phyloP scores from a whole-genome alignment of 30 jellyfish, hydroid and myxozoan genomes.

The Turritopsis dohrnii region DNA sequence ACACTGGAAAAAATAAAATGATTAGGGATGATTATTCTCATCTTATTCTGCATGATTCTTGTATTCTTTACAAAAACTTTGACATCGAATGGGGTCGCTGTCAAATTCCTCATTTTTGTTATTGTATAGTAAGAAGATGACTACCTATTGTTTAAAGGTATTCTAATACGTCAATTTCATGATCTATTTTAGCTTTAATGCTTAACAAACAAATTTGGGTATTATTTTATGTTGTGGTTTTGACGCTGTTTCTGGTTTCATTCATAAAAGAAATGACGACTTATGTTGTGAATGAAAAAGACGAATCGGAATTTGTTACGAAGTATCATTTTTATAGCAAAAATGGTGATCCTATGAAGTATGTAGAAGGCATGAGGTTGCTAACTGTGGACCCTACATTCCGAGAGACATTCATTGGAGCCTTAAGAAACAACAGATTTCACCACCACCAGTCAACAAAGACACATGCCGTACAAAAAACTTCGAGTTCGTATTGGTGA shows the following conservation, averaged over 20 bases:
- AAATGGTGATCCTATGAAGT: background rate
- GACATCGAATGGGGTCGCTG: too few relatives aligned
- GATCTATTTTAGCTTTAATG: background rate
- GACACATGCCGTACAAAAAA: background rate
- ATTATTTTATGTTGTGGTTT: background rate
- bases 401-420: background rate
- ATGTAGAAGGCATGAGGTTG: background rate
- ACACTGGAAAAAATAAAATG: too few relatives aligned
- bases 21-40: too few relatives aligned
- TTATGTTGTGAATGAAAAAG: background rate
- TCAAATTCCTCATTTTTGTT: too few relatives aligned
- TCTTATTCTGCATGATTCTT: too few relatives aligned
- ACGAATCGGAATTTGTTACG: background rate
- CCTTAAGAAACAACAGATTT: background rate
- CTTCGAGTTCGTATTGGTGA: background rate
- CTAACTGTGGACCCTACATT: background rate
- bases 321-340: background rate
- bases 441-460: slow-evolving; percentile 5
- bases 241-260: background rate
- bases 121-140: too few relatives aligned
- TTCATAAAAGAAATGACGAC: background rate
- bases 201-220: background rate
- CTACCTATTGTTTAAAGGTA: too few relatives aligned
- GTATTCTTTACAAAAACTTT: too few relatives aligned
- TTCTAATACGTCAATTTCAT: too few relatives aligned